Evolutionary conservation across 2,797 vertebrate species (phyloP).

Genomic region (Esox lucius): DNA sequence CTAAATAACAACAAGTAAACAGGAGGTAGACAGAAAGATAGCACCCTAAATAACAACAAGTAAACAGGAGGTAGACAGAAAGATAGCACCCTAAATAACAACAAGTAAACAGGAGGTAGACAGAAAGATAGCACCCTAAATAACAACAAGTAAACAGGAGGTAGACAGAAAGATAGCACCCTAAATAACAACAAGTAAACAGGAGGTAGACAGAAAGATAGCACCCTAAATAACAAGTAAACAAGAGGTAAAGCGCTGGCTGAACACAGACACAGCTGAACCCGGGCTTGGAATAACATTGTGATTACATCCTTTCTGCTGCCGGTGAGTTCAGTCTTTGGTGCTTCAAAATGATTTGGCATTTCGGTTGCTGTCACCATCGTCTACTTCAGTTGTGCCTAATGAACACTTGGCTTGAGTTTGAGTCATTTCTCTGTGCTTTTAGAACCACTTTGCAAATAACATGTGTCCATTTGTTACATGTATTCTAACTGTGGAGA

Average conservation of each 20-base stretch:
- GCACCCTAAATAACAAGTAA: constrained; percentile 29
- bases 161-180: constrained; percentile 30
- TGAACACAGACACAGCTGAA: constrained; percentile 17
- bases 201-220: constrained; percentile 40
- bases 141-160: constrained; percentile 47
- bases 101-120: constrained; percentile 48
- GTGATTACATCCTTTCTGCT: constrained; percentile 26
- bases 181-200: constrained; percentile 46
- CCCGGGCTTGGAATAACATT: constrained; percentile 25
- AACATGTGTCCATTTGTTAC: not conserved
- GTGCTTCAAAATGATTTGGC: not conserved
- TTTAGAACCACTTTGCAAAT: not conserved
- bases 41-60: constrained; percentile 19
- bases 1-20: constrained; percentile 46
- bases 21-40: constrained; percentile 36
- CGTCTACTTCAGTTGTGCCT: not conserved
- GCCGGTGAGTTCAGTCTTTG: constrained; percentile 57
- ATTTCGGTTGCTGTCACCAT: constrained; percentile 6
- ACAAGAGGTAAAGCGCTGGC: constrained; percentile 37
- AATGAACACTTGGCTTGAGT: not conserved
- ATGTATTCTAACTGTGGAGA: no score
- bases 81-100: constrained; percentile 36
- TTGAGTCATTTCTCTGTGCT: not conserved
- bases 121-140: constrained; percentile 34
- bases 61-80: constrained; percentile 47